Evolutionary conservation across 2,888 invertebrate species (phyloP).

Genomic region (Xanthorhoe spadicearia): DNA sequence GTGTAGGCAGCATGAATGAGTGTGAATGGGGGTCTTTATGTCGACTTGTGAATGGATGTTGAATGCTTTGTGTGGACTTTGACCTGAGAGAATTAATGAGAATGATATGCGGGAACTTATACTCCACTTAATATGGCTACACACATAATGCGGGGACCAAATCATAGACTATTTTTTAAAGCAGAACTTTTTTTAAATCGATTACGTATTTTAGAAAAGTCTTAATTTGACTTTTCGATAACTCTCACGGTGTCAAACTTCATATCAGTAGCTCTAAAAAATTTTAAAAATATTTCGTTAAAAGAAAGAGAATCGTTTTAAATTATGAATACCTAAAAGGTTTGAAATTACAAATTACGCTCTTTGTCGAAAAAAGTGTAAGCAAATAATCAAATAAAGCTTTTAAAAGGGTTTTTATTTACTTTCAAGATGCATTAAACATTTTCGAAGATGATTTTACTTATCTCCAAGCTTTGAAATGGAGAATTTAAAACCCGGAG

Average conservation of each 20-base stretch:
- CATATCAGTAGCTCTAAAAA: too few relatives aligned
- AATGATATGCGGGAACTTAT: neutral
- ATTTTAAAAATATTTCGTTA: neutral
- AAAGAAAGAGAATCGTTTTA: neutral
- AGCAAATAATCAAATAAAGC: neutral
- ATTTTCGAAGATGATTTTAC: neutral
- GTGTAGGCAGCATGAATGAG: constrained; percentile 38
- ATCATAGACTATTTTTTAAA: too few relatives aligned
- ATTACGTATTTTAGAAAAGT: too few relatives aligned
- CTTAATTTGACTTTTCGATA: too few relatives aligned
- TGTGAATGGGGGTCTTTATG: constrained; percentile 48
- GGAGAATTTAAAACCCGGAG: neutral
- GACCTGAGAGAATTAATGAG: constrained; percentile 7
- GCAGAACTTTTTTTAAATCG: too few relatives aligned
- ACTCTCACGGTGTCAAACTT: too few relatives aligned
- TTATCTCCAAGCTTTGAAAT: neutral
- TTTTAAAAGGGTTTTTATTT: neutral
- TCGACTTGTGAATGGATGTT: constrained; percentile 49
- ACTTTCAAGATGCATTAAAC: neutral
- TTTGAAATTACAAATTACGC: neutral
- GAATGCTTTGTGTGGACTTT: constrained; percentile 18
- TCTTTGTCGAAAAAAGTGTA: neutral
- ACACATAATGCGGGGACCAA: too few relatives aligned
- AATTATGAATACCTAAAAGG: neutral
- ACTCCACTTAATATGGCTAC: neutral